Conservation (phyloP, 64 coral and sea anemone species). For the Montipora efflorescens region DNA sequence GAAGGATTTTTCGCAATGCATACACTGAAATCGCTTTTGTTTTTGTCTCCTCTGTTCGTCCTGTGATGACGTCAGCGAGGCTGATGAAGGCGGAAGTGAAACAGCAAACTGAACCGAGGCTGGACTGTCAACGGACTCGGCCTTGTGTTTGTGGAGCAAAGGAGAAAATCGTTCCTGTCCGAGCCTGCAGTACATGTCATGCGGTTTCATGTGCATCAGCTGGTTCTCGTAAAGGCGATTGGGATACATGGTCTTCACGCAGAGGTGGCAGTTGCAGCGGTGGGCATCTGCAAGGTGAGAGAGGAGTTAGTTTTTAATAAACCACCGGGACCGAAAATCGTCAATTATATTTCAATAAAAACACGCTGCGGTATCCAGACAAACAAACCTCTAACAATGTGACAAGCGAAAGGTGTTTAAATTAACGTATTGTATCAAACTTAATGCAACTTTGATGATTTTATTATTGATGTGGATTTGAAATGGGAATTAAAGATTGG, state of each 20-base stretch:
- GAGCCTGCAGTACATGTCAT: conserved; percentile 78
- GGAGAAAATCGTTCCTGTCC: conserved; percentile 80
- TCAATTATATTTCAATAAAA: conserved; percentile 27
- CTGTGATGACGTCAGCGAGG: conserved; percentile 25
- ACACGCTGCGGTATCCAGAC: not conserved
- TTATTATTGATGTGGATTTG: conserved; percentile 43
- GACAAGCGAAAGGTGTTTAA: not conserved
- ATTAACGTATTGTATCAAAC: conserved; percentile 52
- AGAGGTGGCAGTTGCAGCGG: conserved; percentile 90
- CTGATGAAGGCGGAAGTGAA: conserved; percentile 50
- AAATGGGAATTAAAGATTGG: conserved; percentile 25
- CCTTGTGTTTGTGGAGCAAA: conserved; percentile 52
- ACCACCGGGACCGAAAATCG: not conserved
- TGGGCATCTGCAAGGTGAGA: conserved; percentile 78
- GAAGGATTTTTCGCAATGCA: conserved; percentile 98
- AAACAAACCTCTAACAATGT: conserved; percentile 21
- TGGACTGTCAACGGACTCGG: conserved; percentile 11
- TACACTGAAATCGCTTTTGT: conserved; percentile 96
- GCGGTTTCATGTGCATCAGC: conserved; percentile 69
- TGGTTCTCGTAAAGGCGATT: conserved; percentile 71
- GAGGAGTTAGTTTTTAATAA: conserved; percentile 18
- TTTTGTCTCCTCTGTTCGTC: conserved; percentile 82
- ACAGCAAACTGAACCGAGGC: conserved; percentile 72
- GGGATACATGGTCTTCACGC: conserved; percentile 87
- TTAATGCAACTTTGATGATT: conserved; percentile 50